These are phyloP conservation scores for Schizopygopsis malacanthus DNA, from an alignment of 2,797 vertebrate species.

Conservation along the genomic window DNA sequence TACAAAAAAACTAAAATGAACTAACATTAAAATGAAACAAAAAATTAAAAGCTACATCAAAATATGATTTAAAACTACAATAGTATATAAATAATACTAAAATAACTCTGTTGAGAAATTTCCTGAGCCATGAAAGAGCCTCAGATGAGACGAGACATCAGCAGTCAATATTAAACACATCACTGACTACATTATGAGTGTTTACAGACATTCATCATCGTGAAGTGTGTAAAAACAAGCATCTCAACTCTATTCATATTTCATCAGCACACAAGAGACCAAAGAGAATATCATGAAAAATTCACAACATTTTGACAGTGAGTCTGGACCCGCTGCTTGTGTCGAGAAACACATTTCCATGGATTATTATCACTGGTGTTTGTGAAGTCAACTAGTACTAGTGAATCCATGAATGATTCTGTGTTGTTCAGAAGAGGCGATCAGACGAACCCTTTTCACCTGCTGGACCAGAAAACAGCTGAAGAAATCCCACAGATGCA, in stretches of 20 bases:
- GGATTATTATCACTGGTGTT: conserved; percentile 30
- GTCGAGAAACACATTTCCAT: conserved; percentile 57
- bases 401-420: not conserved
- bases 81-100: not conserved
- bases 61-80: not conserved
- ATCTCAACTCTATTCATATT: conserved; percentile 75
- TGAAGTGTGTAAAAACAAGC: not conserved
- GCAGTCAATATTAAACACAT: not conserved
- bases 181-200: not conserved
- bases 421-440: too few species aligned
- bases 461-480: not conserved
- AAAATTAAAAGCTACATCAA: not conserved
- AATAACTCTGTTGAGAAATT: too few species aligned
- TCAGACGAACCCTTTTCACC: not conserved
- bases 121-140: not conserved
- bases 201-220: not conserved
- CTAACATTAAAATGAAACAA: not conserved
- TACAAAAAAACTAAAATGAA: not conserved
- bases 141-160: not conserved
- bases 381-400: not conserved
- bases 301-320: conserved; percentile 73
- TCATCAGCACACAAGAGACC: conserved; percentile 71
- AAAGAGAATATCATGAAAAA: conserved; percentile 76
- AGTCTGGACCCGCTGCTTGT: conserved; percentile 63
- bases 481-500: not conserved